Evolutionary conservation across 2,888 invertebrate genomes (phyloP).

Genomic region (Petrolisthes manimaculis): DNA sequence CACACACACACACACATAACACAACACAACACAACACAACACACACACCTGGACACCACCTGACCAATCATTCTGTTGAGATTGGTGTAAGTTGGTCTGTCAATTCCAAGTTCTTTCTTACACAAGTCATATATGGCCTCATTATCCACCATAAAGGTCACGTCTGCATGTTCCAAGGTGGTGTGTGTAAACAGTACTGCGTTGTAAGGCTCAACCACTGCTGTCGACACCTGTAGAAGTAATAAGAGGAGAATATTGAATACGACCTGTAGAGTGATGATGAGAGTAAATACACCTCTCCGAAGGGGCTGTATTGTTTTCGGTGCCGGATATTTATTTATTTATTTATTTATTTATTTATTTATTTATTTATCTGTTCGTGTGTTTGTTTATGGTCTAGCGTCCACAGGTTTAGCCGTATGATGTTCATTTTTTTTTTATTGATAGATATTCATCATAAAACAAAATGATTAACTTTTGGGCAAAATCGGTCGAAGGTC

Average conservation of each 20-base stretch:
- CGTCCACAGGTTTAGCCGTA: too few species aligned
- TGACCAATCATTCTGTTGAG: conserved; percentile 87
- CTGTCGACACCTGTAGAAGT: conserved; percentile 74
- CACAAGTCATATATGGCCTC: conserved; percentile 91
- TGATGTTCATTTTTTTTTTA: too few species aligned
- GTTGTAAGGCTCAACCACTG: conserved; percentile 95
- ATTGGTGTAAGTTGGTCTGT: conserved; percentile 79
- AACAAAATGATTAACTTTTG: too few species aligned
- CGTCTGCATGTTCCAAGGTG: conserved; percentile 86
- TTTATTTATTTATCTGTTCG: too few species aligned
- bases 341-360: too few species aligned
- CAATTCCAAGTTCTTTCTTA: conserved; percentile 78
- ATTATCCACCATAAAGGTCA: conserved; percentile 79
- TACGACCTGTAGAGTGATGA: background rate
- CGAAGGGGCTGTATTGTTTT: too few species aligned
- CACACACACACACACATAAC: background rate
- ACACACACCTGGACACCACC: conserved; percentile 67
- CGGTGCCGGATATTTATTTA: too few species aligned
- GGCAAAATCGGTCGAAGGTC: too few species aligned
- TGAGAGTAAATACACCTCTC: too few species aligned
- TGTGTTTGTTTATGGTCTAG: too few species aligned
- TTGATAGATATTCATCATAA: too few species aligned
- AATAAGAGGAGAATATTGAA: fast-evolving
- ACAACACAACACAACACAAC: background rate
- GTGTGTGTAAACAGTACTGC: conserved; percentile 91